phyloP scores from a whole-genome alignment of 2,113 vertebrate genomes.

The Turnix velox region DNA sequence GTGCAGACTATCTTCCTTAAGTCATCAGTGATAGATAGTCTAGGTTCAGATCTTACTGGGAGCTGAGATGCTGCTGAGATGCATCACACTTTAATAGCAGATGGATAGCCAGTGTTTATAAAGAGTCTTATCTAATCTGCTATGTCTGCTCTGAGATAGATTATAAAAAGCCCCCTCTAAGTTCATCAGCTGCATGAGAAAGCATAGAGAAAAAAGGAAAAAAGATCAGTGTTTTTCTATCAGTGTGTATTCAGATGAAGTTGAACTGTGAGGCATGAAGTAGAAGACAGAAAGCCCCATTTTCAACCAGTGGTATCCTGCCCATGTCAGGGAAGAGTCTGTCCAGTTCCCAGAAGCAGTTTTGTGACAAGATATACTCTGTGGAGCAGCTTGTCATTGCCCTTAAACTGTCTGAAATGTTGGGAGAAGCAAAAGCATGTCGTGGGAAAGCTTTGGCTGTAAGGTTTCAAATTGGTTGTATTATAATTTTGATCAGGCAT shows the following conservation, averaged over 20 bases:
- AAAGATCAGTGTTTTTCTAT: neutral
- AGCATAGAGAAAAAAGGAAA: neutral
- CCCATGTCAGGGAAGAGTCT: neutral
- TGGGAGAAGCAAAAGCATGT: neutral
- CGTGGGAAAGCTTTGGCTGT: neutral
- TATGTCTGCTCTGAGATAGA: neutral
- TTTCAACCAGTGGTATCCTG: neutral
- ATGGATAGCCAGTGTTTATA: neutral
- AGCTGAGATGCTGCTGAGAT: neutral
- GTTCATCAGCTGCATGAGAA: neutral
- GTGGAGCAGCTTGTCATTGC: neutral
- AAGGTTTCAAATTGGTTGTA: neutral
- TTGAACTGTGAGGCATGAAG: rapidly evolving
- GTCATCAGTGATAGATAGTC: neutral
- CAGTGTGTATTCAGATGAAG: neutral
- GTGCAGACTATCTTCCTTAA: neutral
- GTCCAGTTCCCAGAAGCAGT: neutral
- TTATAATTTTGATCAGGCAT: neutral
- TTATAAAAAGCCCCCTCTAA: too few species aligned
- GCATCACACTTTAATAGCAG: neutral
- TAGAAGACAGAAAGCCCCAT: neutral
- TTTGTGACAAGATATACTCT: neutral
- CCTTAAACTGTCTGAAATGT: neutral
- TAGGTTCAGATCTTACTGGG: neutral
- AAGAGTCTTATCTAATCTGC: neutral